Evolutionary conservation across 2,888 invertebrate species (phyloP).

Genomic region (Temnothorax unifasciatus): DNA sequence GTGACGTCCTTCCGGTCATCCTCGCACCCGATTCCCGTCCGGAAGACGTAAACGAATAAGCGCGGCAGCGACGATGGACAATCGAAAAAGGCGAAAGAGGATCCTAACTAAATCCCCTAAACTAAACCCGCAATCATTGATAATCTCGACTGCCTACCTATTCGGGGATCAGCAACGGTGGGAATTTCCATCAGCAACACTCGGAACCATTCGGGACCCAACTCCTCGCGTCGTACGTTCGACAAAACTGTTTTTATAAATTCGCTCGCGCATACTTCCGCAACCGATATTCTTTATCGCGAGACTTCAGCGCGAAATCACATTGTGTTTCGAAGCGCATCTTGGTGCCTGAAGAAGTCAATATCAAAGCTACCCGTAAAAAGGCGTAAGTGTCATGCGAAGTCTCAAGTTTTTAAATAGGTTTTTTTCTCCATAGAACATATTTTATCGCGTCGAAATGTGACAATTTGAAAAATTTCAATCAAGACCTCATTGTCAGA

Average conservation of each 20-base stretch:
- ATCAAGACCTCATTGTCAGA: neutral
- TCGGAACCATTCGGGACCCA: neutral
- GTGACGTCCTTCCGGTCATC: slow-evolving; percentile 86
- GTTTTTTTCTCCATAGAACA: neutral
- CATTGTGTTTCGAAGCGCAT: neutral
- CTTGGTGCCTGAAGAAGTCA: neutral
- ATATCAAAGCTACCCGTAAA: neutral
- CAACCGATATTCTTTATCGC: neutral
- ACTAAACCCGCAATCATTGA: neutral
- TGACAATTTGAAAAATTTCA: neutral
- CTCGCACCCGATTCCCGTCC: slow-evolving; percentile 57
- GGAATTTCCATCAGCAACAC: neutral
- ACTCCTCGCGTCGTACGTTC: neutral
- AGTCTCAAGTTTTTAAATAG: neutral
- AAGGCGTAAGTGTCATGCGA: neutral
- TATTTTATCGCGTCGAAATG: neutral
- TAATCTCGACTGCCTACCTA: slow-evolving; percentile 39
- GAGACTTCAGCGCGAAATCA: neutral
- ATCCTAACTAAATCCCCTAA: slow-evolving; percentile 42
- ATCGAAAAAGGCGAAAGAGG: slow-evolving; percentile 32
- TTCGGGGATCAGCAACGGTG: neutral
- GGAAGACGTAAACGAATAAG: neutral
- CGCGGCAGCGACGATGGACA: slow-evolving; percentile 28
- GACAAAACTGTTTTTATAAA: neutral
- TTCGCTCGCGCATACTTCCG: neutral